phyloP scores from a whole-genome alignment of 64 coral and sea anemone genomes.

The Montipora capricornis region DNA sequence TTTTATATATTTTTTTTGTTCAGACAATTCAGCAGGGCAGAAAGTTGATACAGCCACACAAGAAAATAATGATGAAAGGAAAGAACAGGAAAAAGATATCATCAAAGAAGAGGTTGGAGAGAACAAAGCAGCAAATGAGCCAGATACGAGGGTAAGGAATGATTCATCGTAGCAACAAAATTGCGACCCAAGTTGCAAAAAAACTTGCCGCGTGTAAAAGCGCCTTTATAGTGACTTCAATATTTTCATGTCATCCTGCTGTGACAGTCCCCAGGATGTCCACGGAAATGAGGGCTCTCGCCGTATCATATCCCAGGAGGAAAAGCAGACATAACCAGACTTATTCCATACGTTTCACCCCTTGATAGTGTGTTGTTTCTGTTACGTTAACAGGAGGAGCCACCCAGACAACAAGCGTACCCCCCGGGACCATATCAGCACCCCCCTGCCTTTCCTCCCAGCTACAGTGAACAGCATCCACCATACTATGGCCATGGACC shows the following conservation, averaged over 20 bases:
- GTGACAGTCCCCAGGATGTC: no score
- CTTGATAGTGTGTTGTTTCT: not conserved
- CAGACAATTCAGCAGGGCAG: conserved; percentile 26
- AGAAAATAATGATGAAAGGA: conserved; percentile 25
- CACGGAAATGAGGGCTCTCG: no score
- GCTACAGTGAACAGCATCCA: not conserved
- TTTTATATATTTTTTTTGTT: conserved; percentile 1
- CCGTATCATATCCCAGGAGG: no score
- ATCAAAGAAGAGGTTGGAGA: conserved; percentile 4
- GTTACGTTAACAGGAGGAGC: conserved; percentile 20
- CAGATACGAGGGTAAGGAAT: not conserved
- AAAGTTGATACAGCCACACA: conserved; percentile 48
- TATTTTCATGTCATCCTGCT: no score
- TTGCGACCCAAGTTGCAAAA: no score
- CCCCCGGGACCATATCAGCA: conserved; percentile 52
- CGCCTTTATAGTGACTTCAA: no score
- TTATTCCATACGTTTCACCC: not conserved
- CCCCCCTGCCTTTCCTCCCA: conserved; percentile 44
- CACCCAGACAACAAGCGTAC: conserved; percentile 15
- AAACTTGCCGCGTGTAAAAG: no score
- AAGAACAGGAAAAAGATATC: not conserved
- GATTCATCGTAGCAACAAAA: no score
- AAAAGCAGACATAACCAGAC: no score
- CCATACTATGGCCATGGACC: conserved; percentile 35
- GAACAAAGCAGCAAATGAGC: conserved; percentile 2